Percentiles rank a stretch among this genome's conserved stretches.
Evolutionary conservation across 2,113 vertebrate species (phyloP).

Genomic region (Saimiri boliviensis): DNA sequence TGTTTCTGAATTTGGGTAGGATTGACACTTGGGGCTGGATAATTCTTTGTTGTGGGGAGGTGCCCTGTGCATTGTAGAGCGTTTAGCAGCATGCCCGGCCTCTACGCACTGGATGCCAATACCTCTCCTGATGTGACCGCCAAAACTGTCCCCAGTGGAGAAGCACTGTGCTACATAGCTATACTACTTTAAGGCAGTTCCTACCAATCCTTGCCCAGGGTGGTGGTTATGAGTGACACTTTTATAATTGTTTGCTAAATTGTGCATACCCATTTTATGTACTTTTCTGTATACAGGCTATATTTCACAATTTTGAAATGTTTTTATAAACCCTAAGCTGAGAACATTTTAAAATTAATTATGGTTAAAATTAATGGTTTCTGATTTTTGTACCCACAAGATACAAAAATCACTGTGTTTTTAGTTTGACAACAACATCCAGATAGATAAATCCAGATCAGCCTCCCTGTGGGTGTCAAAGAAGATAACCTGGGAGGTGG

Average conservation of each 20-base stretch:
- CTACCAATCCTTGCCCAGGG: not conserved
- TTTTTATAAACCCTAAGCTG: not conserved
- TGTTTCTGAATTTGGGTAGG: not conserved
- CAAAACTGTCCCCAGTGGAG: not conserved
- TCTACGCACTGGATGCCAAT: not conserved
- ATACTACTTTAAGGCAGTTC: not conserved
- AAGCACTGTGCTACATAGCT: not conserved
- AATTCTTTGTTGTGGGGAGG: not conserved
- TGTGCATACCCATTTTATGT: not conserved
- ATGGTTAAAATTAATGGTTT: no score
- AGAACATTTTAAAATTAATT: not conserved
- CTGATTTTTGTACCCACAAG: not conserved
- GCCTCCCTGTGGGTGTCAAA: not conserved
- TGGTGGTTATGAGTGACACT: not conserved
- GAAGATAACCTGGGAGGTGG: not conserved
- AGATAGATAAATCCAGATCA: not conserved
- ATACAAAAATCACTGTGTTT: not conserved
- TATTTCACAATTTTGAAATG: slow-evolving; percentile 7
- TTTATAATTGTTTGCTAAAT: not conserved
- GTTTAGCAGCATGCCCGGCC: not conserved
- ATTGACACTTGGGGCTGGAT: not conserved
- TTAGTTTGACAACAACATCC: not conserved
- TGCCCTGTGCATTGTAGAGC: not conserved
- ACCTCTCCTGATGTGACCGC: not conserved
- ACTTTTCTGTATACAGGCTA: not conserved